A percentile compares a stretch with the other conserved stretches of the same genome.
These are phyloP conservation scores for Mizuhopecten yessoensis DNA, from an alignment of 1,140 invertebrate genomes.

Conservation along the genomic window DNA sequence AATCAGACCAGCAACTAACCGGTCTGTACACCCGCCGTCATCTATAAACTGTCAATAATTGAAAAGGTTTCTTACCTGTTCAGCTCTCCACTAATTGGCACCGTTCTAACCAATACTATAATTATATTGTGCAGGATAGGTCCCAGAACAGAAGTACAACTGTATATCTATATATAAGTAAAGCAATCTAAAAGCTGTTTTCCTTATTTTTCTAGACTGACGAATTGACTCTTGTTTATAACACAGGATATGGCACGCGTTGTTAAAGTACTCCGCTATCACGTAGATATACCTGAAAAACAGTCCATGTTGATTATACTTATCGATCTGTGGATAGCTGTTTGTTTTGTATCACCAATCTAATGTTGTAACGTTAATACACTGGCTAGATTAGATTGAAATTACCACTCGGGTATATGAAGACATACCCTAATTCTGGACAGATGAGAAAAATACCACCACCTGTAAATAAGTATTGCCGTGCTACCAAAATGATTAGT, in stretches of 20 bases:
- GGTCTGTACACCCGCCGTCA: not conserved
- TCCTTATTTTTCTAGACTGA: not conserved
- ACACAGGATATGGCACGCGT: not conserved
- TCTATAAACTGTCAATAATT: slow-evolving; percentile 4
- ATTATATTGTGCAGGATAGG: not conserved
- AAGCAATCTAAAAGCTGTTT: not conserved
- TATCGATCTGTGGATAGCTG: not conserved
- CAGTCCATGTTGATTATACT: not conserved
- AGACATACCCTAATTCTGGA: not conserved
- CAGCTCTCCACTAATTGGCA: not conserved
- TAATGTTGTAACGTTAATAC: slow-evolving; percentile 1
- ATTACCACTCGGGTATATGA: not conserved
- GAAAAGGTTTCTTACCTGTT: not conserved
- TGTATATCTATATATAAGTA: not conserved
- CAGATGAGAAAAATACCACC: not conserved
- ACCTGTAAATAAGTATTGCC: no score
- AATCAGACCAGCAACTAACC: not conserved
- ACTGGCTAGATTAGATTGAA: not conserved
- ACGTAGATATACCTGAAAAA: not conserved
- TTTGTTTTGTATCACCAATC: not conserved
- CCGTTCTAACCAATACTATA: not conserved
- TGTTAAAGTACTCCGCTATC: not conserved
- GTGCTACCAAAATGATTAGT: no score
- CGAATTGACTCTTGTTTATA: not conserved
- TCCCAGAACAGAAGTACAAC: not conserved